Percentiles rank a stretch among this genome's conserved stretches.
Evolutionary conservation across 2,888 invertebrate species (phyloP).

Genomic region (Plagiodera versicolora): DNA sequence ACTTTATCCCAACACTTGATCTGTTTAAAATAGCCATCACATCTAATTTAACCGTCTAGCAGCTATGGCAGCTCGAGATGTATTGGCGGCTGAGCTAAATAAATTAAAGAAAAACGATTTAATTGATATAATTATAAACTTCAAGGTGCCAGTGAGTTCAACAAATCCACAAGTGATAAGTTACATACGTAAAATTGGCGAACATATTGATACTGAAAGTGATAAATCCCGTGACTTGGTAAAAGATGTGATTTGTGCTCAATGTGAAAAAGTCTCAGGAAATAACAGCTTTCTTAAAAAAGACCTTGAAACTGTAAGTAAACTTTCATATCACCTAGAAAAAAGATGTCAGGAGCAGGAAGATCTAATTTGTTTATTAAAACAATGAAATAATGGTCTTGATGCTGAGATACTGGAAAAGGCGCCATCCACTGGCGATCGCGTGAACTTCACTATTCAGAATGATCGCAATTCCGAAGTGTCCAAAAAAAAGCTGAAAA

Average conservation of each 20-base stretch:
- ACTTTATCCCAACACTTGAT: no score
- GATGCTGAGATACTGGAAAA: constrained; percentile 1
- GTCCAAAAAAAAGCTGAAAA: constrained; percentile 9
- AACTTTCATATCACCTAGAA: constrained; percentile 4
- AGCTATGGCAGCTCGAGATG: constrained; percentile 1
- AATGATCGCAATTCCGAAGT: constrained; percentile 4
- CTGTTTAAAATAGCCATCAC: no score
- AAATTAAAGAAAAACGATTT: constrained; percentile 10
- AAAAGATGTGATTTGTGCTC: constrained; percentile 1
- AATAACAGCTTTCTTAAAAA: constrained; percentile 3
- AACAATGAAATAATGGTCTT: constrained; percentile 7
- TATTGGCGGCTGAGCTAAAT: constrained; percentile 3
- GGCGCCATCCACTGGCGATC: background rate
- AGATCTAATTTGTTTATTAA: background rate
- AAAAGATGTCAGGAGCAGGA: constrained; percentile 8
- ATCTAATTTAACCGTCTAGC: no score
- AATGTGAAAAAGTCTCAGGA: constrained; percentile 5
- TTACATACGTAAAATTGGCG: constrained; percentile 4
- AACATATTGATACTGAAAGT: constrained; percentile 4
- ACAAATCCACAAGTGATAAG: constrained; percentile 3
- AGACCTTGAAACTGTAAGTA: background rate
- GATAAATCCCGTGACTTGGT: background rate
- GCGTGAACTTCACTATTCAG: constrained; percentile 6
- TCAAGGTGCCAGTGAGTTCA: constrained; percentile 2
- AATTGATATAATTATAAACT: constrained; percentile 6